phyloP scores from a whole-genome alignment of 2,888 invertebrate genomes.

The Acanthococcus lagerstroemiae region DNA sequence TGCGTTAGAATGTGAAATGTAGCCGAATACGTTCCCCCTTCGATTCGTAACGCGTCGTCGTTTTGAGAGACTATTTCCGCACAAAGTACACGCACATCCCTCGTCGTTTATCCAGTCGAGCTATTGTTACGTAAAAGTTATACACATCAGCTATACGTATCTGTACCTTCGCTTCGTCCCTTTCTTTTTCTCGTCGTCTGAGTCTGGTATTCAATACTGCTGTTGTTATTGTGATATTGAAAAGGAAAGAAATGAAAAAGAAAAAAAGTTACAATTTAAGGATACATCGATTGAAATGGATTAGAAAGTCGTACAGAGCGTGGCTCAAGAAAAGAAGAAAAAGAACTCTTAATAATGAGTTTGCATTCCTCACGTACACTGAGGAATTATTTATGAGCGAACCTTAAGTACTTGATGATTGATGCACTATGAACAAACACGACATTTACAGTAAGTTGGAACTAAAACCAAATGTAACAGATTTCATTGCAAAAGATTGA shows the following conservation, averaged over 20 bases:
- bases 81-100: conserved; percentile 9
- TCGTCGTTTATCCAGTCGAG: not conserved
- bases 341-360: too few relatives aligned
- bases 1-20: conserved; percentile 30
- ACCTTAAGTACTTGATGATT: too few relatives aligned
- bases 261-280: not conserved
- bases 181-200: not conserved
- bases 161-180: not conserved
- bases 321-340: too few relatives aligned
- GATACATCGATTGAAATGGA: not conserved
- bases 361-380: too few relatives aligned
- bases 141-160: conserved; percentile 4
- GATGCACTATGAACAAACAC: too few relatives aligned
- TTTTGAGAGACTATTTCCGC: conserved; percentile 29
- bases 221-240: not conserved
- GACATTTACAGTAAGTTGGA: too few relatives aligned
- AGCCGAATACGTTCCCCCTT: conserved; percentile 18
- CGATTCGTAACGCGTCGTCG: not conserved
- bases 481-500: too few relatives aligned
- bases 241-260: too few relatives aligned
- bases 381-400: too few relatives aligned
- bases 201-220: not conserved
- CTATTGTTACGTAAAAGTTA: conserved; percentile 22
- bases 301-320: not conserved
- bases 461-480: too few relatives aligned